Conservation (phyloP, 2,113 vertebrate species). For the Vicugna pacos region DNA sequence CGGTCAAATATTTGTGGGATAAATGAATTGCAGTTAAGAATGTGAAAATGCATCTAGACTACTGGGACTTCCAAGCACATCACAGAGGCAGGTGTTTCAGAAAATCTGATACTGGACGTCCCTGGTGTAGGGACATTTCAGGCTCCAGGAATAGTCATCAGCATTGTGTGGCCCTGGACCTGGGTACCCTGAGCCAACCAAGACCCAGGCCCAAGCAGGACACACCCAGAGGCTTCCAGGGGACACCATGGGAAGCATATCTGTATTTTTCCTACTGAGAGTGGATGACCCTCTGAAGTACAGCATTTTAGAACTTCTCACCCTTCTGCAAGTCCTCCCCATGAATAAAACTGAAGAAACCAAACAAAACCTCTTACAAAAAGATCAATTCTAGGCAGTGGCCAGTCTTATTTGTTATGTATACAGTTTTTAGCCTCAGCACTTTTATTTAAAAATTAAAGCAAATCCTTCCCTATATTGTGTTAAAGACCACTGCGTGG, state of each 20-base stretch:
- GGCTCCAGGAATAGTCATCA: background rate
- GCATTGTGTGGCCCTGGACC: too few species aligned
- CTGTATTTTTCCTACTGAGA: background rate
- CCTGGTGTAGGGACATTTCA: rapidly evolving
- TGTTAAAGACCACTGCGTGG: background rate
- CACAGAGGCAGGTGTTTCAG: background rate
- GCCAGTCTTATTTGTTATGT: background rate
- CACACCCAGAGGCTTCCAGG: background rate
- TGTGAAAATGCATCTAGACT: background rate
- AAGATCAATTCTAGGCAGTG: background rate
- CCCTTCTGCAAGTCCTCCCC: background rate
- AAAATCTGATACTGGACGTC: background rate
- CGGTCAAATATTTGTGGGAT: background rate
- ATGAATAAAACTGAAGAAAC: background rate
- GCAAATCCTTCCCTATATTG: background rate
- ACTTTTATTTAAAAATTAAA: background rate
- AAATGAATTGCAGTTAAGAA: background rate
- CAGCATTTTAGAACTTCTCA: background rate
- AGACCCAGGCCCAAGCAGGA: background rate
- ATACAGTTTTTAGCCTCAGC: background rate
- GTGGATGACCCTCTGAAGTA: background rate
- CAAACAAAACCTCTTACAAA: background rate
- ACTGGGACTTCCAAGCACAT: background rate
- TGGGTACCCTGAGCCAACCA: background rate
- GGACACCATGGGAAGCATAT: background rate